These are phyloP conservation scores for Saturnia pavonia DNA, from an alignment of 2,888 invertebrate species.

Conservation along the genomic window DNA sequence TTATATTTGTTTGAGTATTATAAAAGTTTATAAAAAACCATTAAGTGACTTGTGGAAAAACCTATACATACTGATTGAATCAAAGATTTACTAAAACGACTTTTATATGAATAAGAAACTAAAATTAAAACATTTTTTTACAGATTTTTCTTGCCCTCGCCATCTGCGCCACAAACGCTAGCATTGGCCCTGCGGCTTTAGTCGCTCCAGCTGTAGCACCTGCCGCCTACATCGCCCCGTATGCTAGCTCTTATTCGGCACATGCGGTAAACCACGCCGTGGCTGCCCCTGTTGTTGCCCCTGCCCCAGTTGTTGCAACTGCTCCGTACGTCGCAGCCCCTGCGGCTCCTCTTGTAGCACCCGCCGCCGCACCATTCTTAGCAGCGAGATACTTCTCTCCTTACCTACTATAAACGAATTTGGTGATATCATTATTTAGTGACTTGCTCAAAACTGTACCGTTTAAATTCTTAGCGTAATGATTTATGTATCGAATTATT, in stretches of 20 bases:
- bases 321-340: conserved; percentile 40
- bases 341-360: conserved; percentile 38
- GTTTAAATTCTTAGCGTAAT: conserved; percentile 26
- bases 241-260: conserved; percentile 88
- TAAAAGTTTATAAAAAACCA: no score
- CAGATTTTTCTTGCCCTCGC: conserved; percentile 70
- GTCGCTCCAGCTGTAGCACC: conserved; percentile 81
- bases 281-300: conserved; percentile 83
- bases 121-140: conserved; percentile 28
- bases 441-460: conserved; percentile 69
- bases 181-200: conserved; percentile 77
- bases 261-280: conserved; percentile 89
- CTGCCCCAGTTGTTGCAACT: conserved; percentile 56
- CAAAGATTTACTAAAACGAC: not conserved
- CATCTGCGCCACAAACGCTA: conserved; percentile 60
- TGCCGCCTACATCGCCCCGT: conserved; percentile 85
- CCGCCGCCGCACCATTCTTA: conserved; percentile 34
- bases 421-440: conserved; percentile 73
- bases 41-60: not conserved
- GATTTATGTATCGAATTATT: not conserved
- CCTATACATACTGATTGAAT: not conserved
- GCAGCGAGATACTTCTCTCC: conserved; percentile 60
- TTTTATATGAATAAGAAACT: not conserved
- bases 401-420: conserved; percentile 69
- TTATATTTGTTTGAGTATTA: no score